A percentile compares a stretch with the other conserved stretches of the same genome.
Evolutionary conservation across 2,888 invertebrate species (phyloP).

Genomic region (Ornithoptera alexandrae): DNA sequence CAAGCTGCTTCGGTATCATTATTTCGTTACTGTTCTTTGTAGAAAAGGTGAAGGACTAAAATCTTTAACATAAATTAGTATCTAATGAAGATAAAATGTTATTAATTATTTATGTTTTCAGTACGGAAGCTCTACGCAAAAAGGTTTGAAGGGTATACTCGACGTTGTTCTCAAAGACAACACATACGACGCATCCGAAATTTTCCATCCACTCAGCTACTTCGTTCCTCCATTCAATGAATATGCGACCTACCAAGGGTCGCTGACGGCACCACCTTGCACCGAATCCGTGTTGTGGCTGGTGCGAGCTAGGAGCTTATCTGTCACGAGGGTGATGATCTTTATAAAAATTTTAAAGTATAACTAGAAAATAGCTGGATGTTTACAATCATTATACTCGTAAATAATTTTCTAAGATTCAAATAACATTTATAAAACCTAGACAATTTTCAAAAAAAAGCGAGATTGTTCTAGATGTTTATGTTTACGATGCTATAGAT

Average conservation of each 20-base stretch:
- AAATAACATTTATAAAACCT: too few species aligned
- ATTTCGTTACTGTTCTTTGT: neutral
- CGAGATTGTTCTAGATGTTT: too few species aligned
- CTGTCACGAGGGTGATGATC: conserved; percentile 49
- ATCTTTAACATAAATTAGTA: too few species aligned
- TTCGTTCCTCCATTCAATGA: conserved; percentile 56
- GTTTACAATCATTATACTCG: neutral
- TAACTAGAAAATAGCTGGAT: neutral
- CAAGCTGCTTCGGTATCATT: neutral
- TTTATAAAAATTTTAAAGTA: neutral
- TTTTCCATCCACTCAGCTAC: conserved; percentile 38
- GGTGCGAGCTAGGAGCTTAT: conserved; percentile 50
- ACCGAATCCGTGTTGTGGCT: conserved; percentile 63
- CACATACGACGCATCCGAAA: conserved; percentile 31
- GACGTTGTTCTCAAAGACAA: conserved; percentile 25
- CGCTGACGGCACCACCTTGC: conserved; percentile 60
- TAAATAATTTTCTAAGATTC: too few species aligned
- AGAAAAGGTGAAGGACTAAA: neutral
- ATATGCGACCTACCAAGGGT: conserved; percentile 63
- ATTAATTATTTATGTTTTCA: conserved; percentile 31
- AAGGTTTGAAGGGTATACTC: conserved; percentile 46
- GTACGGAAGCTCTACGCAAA: conserved; percentile 50
- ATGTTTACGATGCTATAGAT: too few species aligned
- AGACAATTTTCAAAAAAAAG: too few species aligned
- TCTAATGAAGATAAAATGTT: too few species aligned